phyloP scores from a whole-genome alignment of 1,140 invertebrate genomes.

The Chironomus tepperi region DNA sequence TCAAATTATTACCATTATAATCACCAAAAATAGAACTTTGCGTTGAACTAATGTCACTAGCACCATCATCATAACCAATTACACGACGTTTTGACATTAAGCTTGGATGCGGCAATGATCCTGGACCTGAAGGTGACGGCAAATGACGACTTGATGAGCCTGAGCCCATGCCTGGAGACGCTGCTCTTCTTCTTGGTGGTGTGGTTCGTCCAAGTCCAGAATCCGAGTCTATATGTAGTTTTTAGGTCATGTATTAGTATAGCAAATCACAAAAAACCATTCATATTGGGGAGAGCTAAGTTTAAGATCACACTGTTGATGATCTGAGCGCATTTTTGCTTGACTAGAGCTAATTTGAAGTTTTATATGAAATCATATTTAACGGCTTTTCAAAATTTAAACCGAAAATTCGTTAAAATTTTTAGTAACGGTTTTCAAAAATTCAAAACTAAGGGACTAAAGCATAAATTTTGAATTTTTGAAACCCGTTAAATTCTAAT shows the following conservation, averaged over 20 bases:
- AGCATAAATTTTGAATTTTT: too few relatives aligned
- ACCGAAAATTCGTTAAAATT: too few relatives aligned
- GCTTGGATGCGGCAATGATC: slow-evolving; percentile 69
- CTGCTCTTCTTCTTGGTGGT: slow-evolving; percentile 61
- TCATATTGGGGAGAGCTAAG: too few relatives aligned
- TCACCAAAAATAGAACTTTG: slow-evolving; percentile 59
- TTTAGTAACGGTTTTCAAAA: too few relatives aligned
- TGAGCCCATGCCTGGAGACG: slow-evolving; percentile 59
- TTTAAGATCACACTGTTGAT: too few relatives aligned
- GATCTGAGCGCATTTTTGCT: too few relatives aligned
- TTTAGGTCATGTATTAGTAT: slow-evolving; percentile 41
- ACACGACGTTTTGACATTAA: slow-evolving; percentile 67
- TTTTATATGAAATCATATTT: too few relatives aligned
- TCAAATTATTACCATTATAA: slow-evolving; percentile 60
- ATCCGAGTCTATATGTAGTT: slow-evolving; percentile 55
- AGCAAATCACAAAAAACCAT: slow-evolving; percentile 20
- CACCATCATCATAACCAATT: slow-evolving; percentile 66
- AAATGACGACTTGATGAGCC: slow-evolving; percentile 50
- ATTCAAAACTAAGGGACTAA: too few relatives aligned
- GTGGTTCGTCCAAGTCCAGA: slow-evolving; percentile 71
- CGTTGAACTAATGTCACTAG: slow-evolving; percentile 75
- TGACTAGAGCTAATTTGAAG: too few relatives aligned
- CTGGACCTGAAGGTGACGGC: slow-evolving; percentile 67
- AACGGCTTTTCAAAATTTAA: too few relatives aligned
- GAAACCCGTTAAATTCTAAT: too few relatives aligned